Conservation (phyloP, 2,113 vertebrate genomes). For the Gymnobelideus leadbeateri region DNA sequence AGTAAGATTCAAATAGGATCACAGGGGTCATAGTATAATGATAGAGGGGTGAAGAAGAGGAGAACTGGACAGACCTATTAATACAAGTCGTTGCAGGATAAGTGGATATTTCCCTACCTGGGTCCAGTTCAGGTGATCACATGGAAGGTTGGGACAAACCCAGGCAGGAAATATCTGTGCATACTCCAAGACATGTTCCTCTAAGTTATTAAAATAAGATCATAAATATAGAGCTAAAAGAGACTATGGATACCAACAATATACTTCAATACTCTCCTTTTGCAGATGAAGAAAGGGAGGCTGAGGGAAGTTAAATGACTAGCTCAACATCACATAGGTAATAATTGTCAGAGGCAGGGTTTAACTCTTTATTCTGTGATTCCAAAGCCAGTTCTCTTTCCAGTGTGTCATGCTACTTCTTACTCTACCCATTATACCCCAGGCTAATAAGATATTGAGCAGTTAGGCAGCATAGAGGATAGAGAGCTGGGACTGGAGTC, state of each 20-base stretch:
- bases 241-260: not conserved
- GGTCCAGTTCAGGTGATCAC: not conserved
- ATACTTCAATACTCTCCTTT: not conserved
- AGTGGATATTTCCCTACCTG: not conserved
- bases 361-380: not conserved
- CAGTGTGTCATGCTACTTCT: not conserved
- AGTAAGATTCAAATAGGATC: not conserved
- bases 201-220: not conserved
- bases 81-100: not conserved
- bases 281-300: not conserved
- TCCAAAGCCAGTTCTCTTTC: not conserved
- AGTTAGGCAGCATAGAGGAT: not conserved
- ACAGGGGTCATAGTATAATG: not conserved
- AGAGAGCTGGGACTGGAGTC: not conserved
- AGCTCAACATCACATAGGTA: not conserved
- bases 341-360: not conserved
- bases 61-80: constrained; percentile 24
- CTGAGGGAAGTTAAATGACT: not conserved
- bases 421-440: not conserved
- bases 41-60: not conserved
- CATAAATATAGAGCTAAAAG: not conserved
- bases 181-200: not conserved
- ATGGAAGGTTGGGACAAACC: not conserved
- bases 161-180: not conserved
- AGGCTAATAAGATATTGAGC: not conserved